phyloP scores from a whole-genome alignment of 2,113 vertebrate genomes.

The Ovis canadensis region DNA sequence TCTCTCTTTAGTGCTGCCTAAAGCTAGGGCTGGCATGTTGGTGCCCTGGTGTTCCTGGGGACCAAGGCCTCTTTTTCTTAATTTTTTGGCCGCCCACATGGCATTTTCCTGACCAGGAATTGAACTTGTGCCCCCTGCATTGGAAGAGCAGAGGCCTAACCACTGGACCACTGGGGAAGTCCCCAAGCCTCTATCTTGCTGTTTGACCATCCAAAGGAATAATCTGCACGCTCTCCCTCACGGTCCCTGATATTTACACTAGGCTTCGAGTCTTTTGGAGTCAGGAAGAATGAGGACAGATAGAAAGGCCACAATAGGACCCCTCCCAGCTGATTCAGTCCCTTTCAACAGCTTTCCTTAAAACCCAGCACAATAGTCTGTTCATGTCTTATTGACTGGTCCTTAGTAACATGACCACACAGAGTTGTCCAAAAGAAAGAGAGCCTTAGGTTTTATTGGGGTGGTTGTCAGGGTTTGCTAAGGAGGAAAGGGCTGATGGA shows the following conservation, averaged over 20 bases:
- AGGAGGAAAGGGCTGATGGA: neutral
- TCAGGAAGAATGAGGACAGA: neutral
- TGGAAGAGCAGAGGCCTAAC: neutral
- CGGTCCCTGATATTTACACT: neutral
- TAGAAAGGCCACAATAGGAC: neutral
- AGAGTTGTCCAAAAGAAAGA: neutral
- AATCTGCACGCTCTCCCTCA: neutral
- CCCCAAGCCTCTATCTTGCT: neutral
- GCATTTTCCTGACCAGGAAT: neutral
- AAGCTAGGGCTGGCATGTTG: neutral
- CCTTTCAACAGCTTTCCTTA: neutral
- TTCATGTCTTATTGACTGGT: neutral
- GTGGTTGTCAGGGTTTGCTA: neutral
- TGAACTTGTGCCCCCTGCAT: neutral
- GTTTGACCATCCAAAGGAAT: neutral
- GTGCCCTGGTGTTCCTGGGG: neutral
- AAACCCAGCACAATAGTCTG: neutral
- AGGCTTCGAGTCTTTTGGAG: neutral
- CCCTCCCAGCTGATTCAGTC: neutral
- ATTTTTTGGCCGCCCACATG: neutral
- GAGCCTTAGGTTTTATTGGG: neutral
- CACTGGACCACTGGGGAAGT: neutral
- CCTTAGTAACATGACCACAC: neutral
- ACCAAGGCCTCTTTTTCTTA: neutral
- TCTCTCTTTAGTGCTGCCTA: neutral